These are phyloP conservation scores for Actinopyga echinites DNA, from an alignment of 53 echinoderm and acorn worm genomes.

Conservation along the genomic window DNA sequence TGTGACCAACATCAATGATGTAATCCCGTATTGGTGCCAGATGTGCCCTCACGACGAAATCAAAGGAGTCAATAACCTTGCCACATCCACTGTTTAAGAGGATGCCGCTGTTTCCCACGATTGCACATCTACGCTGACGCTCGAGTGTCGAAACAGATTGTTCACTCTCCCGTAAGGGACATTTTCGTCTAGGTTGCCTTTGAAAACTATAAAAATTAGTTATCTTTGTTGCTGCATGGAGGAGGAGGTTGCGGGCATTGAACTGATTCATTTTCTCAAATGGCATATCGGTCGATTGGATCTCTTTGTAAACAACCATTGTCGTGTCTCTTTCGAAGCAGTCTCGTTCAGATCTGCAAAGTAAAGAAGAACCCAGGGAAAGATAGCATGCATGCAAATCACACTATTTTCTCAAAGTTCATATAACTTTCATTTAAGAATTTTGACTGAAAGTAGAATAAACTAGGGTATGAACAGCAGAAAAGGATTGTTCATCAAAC, in stretches of 20 bases:
- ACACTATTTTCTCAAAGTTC: too few relatives aligned
- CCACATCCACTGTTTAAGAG: background rate
- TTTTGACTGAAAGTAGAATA: too few relatives aligned
- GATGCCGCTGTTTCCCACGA: conserved; percentile 16
- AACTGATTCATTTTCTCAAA: background rate
- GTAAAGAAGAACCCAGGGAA: background rate
- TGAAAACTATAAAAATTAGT: background rate
- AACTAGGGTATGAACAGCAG: too few relatives aligned
- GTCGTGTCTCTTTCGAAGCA: background rate
- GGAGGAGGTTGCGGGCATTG: background rate
- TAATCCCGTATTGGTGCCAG: background rate
- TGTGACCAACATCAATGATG: background rate
- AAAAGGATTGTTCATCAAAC: too few relatives aligned
- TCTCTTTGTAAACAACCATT: background rate
- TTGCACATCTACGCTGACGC: background rate
- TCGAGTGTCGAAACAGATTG: background rate
- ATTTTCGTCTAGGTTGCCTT: background rate
- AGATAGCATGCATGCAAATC: too few relatives aligned
- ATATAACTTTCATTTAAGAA: too few relatives aligned
- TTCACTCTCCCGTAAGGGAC: background rate
- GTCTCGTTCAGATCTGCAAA: background rate
- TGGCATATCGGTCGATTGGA: background rate
- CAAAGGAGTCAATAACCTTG: background rate
- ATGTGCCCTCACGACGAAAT: conserved; percentile 6
- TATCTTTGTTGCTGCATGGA: background rate